These are phyloP conservation scores for Nanger granti DNA, from an alignment of 2,113 vertebrate species.

Conservation along the genomic window DNA sequence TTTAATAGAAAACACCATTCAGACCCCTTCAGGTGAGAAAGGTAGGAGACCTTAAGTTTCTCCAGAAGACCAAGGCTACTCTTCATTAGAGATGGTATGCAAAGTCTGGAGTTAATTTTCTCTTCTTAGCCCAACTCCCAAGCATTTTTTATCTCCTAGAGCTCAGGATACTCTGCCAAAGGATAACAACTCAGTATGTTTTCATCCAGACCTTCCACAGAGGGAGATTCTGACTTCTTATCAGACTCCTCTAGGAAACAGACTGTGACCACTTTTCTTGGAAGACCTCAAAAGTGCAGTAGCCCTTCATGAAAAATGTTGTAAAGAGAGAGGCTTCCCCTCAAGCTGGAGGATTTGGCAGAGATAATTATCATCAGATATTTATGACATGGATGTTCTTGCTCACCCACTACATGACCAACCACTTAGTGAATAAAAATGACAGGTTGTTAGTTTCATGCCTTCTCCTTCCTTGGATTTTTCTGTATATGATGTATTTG, in stretches of 20 bases:
- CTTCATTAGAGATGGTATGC: not conserved
- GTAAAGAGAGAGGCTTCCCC: not conserved
- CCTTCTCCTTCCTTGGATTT: not conserved
- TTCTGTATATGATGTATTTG: not conserved
- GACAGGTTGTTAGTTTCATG: not conserved
- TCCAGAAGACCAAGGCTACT: not conserved
- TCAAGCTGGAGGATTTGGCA: not conserved
- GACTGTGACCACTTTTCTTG: not conserved
- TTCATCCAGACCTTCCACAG: not conserved
- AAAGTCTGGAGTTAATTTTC: not conserved
- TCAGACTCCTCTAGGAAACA: not conserved
- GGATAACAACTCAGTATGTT: not conserved
- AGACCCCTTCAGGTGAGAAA: not conserved
- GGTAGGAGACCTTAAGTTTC: not conserved
- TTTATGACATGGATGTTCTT: not conserved
- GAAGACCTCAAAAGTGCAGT: not conserved
- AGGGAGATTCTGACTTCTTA: not conserved
- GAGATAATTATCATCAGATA: constrained; percentile 16
- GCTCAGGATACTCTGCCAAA: not conserved
- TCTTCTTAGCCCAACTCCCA: not conserved
- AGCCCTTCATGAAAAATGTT: not conserved
- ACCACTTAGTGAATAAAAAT: not conserved
- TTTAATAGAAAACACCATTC: not conserved
- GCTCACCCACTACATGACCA: not conserved
- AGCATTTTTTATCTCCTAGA: not conserved